Evolutionary conservation across 2,797 vertebrate genomes (phyloP).

Genomic region (Holocentrus rufus): DNA sequence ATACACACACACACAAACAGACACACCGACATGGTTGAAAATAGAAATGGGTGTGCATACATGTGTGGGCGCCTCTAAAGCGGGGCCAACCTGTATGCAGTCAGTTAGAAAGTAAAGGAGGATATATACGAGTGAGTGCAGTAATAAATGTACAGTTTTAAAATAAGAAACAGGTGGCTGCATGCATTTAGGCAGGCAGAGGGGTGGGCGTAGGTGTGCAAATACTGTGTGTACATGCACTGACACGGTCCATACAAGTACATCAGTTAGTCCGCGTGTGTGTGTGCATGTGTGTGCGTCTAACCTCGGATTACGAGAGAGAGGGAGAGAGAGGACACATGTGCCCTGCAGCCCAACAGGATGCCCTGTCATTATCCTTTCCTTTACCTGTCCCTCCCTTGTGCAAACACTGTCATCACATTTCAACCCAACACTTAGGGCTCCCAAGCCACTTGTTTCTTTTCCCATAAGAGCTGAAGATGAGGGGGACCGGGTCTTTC

Average conservation of each 20-base stretch:
- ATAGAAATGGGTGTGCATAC: neutral
- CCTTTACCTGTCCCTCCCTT: conserved; percentile 42
- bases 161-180: conserved; percentile 43
- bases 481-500: neutral
- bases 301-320: conserved; percentile 24
- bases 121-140: neutral
- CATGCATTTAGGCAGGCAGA: neutral
- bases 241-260: conserved; percentile 12
- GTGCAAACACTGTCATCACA: conserved; percentile 68
- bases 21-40: neutral
- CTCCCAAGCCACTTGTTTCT: conserved; percentile 19
- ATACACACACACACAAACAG: neutral
- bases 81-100: neutral
- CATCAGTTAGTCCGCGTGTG: neutral
- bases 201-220: neutral
- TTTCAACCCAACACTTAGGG: conserved; percentile 47
- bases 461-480: neutral
- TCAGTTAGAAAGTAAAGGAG: no score
- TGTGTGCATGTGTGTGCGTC: conserved; percentile 21
- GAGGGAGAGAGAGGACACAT: conserved; percentile 26
- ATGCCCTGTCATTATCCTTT: conserved; percentile 67
- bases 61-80: no score
- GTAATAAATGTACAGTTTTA: neutral
- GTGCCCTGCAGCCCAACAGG: conserved; percentile 46
- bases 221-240: conserved; percentile 6